A percentile compares a stretch with the other conserved stretches of the same genome.
Conservation (phyloP, 2,113 vertebrate species). For the Xenopus tropicalis region DNA sequence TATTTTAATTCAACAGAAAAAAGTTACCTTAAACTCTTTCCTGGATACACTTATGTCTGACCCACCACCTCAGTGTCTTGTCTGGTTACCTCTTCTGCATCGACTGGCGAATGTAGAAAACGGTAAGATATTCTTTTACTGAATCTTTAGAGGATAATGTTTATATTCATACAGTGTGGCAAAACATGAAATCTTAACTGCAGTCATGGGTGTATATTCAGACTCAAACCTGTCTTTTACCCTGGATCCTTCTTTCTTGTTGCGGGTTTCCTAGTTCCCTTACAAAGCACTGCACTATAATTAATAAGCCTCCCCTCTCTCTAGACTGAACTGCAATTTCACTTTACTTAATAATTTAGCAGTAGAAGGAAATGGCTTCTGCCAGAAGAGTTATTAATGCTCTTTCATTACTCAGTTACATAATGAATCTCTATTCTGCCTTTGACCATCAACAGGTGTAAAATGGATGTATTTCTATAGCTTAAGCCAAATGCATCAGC, state of each 20-base stretch:
- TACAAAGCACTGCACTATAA: too few relatives aligned
- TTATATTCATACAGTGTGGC: too few relatives aligned
- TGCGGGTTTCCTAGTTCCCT: too few relatives aligned
- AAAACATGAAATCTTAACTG: too few relatives aligned
- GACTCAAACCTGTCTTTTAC: too few relatives aligned
- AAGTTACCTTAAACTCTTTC: conserved; percentile 93
- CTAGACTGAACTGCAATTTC: not conserved
- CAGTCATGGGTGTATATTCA: too few relatives aligned
- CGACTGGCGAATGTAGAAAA: conserved; percentile 97
- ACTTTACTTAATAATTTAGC: conserved; percentile 3
- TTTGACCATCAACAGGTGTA: too few relatives aligned
- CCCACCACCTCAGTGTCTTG: conserved; percentile 93
- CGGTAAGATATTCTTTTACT: conserved; percentile 66
- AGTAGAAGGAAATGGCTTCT: not conserved
- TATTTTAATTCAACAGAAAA: conserved; percentile 78
- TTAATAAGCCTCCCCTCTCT: too few relatives aligned
- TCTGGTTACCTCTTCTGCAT: conserved; percentile 97
- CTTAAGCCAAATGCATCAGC: too few relatives aligned
- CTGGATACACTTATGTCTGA: conserved; percentile 97
- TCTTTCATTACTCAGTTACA: not conserved
- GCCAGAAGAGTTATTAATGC: not conserved
- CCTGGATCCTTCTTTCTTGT: too few relatives aligned
- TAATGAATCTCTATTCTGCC: not conserved
- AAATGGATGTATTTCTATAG: too few relatives aligned
- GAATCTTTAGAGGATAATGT: not conserved